phyloP scores from a whole-genome alignment of 30 jellyfish, hydroid and myxozoan genomes.

The Catostylus mosaicus region DNA sequence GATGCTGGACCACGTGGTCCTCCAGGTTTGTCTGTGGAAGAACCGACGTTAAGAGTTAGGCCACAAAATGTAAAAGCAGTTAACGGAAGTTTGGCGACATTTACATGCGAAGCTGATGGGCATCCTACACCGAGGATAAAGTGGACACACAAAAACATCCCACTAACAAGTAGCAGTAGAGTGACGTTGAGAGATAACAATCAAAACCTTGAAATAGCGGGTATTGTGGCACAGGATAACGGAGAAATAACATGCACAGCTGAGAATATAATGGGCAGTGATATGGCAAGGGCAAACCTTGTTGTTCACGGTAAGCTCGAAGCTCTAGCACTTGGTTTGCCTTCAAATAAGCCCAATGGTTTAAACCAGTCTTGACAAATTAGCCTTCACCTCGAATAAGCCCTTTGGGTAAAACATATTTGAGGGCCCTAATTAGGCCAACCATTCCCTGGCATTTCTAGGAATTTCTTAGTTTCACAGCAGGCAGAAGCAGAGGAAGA shows the following conservation, averaged over 20 bases:
- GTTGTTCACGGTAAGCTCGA: constrained; percentile 21
- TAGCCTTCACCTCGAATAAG: too few species aligned
- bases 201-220: neutral
- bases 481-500: too few species aligned
- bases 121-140: constrained; percentile 26
- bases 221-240: neutral
- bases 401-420: too few species aligned
- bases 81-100: constrained; percentile 11
- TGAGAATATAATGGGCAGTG: constrained; percentile 24
- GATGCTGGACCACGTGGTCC: constrained; percentile 57
- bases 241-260: constrained; percentile 39
- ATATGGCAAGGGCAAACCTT: neutral
- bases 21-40: constrained; percentile 30
- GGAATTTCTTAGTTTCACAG: too few species aligned
- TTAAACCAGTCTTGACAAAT: too few species aligned
- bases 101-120: constrained; percentile 31
- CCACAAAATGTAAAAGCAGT: constrained; percentile 5
- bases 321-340: neutral
- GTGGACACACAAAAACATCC: constrained; percentile 4
- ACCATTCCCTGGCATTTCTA: too few species aligned
- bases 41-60: neutral
- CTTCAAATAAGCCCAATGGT: too few species aligned
- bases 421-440: too few species aligned
- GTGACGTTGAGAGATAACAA: neutral
- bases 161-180: neutral